Percentiles rank a stretch among this genome's conserved stretches.
Evolutionary conservation across 2,797 vertebrate genomes (phyloP).

Genomic region (Thripadectes ignobilis): DNA sequence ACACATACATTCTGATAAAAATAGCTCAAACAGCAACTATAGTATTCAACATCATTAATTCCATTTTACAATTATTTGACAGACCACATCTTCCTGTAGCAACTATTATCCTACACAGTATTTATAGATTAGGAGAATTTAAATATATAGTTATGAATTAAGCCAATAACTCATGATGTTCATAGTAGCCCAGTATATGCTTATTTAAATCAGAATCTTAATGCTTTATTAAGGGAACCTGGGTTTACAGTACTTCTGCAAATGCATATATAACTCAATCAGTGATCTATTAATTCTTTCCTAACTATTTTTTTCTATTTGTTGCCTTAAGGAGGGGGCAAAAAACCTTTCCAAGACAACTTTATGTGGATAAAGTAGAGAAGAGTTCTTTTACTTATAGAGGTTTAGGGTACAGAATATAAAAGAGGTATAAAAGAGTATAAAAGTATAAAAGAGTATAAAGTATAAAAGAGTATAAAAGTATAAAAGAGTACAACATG

Average conservation of each 20-base stretch:
- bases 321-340: no score
- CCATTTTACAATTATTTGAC: background rate
- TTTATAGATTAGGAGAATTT: background rate
- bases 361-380: no score
- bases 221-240: background rate
- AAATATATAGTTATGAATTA: background rate
- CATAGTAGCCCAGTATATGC: background rate
- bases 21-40: background rate
- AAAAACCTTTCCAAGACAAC: no score
- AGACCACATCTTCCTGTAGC: background rate
- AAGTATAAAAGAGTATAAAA: no score
- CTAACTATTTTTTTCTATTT: background rate
- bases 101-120: background rate
- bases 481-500: no score
- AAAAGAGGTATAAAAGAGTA: no score
- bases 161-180: background rate
- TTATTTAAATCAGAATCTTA: background rate
- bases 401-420: no score
- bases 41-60: background rate
- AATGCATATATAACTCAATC: background rate
- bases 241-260: background rate
- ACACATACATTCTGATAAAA: background rate
- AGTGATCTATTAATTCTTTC: background rate
- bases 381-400: no score
- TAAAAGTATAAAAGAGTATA: no score